Percentiles rank a stretch among this genome's conserved stretches.
Evolutionary conservation across 2,797 vertebrate genomes (phyloP).

Genomic region (Cyprinella venusta): DNA sequence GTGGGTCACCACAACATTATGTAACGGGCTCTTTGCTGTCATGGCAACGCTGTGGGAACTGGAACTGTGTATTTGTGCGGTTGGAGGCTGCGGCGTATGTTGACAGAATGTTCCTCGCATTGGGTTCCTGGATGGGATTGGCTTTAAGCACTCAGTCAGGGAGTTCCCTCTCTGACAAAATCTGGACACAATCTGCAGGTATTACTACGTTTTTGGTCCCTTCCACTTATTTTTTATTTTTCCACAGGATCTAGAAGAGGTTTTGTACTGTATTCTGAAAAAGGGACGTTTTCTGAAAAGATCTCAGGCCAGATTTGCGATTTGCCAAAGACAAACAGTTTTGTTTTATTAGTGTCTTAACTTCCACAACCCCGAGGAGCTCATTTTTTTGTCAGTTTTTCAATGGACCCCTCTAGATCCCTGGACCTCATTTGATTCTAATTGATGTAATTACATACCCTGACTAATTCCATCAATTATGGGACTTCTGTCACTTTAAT

Average conservation of each 20-base stretch:
- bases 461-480: neutral
- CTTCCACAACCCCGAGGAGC: neutral
- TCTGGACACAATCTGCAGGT: too few species aligned
- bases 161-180: conserved; percentile 35
- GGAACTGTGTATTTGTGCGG: conserved; percentile 55
- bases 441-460: neutral
- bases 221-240: neutral
- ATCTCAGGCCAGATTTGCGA: neutral
- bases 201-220: neutral
- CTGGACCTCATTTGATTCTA: neutral
- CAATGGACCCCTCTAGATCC: neutral
- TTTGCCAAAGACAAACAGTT: too few species aligned
- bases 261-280: conserved; percentile 16
- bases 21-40: conserved; percentile 60
- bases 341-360: too few species aligned
- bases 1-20: conserved; percentile 61
- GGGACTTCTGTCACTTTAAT: neutral
- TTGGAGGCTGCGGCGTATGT: conserved; percentile 43
- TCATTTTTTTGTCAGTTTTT: neutral
- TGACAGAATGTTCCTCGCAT: conserved; percentile 37
- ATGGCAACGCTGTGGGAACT: conserved; percentile 62
- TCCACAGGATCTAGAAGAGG: neutral
- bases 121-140: conserved; percentile 40
- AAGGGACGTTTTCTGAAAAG: neutral
- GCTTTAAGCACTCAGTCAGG: conserved; percentile 35